Base-by-base conservation (phyloP, 1,140 invertebrate species). In the Bombus waltoni region DNA sequence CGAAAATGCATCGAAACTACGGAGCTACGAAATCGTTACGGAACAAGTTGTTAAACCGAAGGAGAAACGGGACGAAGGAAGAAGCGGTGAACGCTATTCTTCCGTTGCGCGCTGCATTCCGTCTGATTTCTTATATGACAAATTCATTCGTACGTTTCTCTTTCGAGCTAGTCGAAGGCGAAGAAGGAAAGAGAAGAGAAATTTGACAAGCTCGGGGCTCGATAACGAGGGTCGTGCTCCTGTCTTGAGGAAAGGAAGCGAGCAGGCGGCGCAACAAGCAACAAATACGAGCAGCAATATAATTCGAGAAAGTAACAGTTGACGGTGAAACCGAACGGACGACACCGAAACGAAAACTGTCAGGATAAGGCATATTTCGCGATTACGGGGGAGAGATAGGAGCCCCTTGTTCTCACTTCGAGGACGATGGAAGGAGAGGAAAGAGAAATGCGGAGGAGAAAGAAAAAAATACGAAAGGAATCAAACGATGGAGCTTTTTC, bases 121-220 rank as follows among this genome's bases (percentile, higher is more conserved):
- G 82, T 87, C 83, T 89, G 71, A 85, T 90, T 89, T 89, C 71
- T 87, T 84, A 85, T 47, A 68, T 66, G 79, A 90, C 44, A 84
- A 78, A 59, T 79, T 88, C 81, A 77, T 86, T 85, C 80, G 81
- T 85, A 86, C 42, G 78, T 89, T 88, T 70, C 78, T 82, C 80
- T 78, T 66, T 59, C 22, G 82, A 84, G 74, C 85, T 76, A 81
- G 79, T 28, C 47, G 44, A 85, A 28, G 15, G 40, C 42, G 32
- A 85, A 32, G 40, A 35, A 38, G n/a, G 35, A 65, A 10, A 59
- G 53, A 59, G 62, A 57, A 59, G 81, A 76, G 28, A 59, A 62
- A 35, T 74, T 59, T 5, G 38, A 40, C n/a, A 42, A 9, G 59
- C 13, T 44, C 66, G 62, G 28, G 62, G 47, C 62, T 76, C 57